A percentile compares a stretch with the other conserved stretches of the same genome.
Conservation (phyloP, 1,140 invertebrate genomes). For the Antheraea pernyi region DNA sequence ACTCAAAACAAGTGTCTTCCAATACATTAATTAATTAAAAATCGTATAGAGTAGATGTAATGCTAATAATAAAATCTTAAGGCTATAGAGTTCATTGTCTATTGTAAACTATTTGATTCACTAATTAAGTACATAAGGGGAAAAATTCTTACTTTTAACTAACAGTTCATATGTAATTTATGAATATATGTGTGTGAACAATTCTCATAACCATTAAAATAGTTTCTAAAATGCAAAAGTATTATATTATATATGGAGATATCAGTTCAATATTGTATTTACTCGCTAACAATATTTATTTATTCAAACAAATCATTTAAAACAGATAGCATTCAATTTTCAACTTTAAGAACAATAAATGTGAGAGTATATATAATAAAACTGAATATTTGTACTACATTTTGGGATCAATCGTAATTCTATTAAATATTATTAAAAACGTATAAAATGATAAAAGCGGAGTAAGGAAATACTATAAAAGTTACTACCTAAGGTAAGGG, state of each 20-base stretch:
- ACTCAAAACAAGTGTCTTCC: neutral
- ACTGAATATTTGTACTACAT: conserved; percentile 51
- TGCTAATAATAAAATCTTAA: conserved; percentile 30
- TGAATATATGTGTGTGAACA: neutral
- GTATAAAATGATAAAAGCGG: conserved; percentile 17
- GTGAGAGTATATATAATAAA: neutral
- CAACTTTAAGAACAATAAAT: neutral
- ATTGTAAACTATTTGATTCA: conserved; percentile 49
- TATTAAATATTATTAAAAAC: conserved; percentile 13
- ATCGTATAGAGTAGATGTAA: conserved; percentile 19
- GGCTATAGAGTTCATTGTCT: conserved; percentile 49
- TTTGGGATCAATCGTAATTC: conserved; percentile 59
- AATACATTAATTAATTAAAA: neutral
- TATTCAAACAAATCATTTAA: neutral
- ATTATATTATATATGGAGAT: conserved; percentile 13
- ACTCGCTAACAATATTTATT: neutral
- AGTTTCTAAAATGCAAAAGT: conserved; percentile 18
- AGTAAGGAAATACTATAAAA: conserved; percentile 11
- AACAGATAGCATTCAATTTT: neutral
- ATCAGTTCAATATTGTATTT: neutral
- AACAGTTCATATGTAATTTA: conserved; percentile 20
- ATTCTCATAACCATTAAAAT: neutral
- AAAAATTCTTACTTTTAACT: conserved; percentile 28
- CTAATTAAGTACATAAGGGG: conserved; percentile 62
- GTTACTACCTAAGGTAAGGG: conserved; percentile 16